Evolutionary conservation across 2,797 vertebrate species (phyloP).

Genomic region (Iguana delicatissima): DNA sequence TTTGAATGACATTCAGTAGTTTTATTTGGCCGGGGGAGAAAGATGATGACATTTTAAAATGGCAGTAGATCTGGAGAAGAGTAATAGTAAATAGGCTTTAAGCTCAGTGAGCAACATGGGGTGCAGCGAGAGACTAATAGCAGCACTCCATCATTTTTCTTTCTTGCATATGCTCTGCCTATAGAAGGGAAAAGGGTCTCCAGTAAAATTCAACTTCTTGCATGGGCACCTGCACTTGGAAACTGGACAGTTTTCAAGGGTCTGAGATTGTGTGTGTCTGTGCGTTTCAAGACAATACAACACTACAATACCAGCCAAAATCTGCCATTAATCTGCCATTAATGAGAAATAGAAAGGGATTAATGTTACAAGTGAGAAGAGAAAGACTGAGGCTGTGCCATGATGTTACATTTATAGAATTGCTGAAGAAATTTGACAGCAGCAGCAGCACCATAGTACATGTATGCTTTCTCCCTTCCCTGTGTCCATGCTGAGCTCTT

Average conservation of each 20-base stretch:
- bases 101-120: constrained; percentile 35
- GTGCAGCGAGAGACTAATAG: constrained; percentile 46
- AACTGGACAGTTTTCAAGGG: constrained; percentile 40
- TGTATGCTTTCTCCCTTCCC: not conserved
- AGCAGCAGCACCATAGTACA: not conserved
- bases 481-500: not conserved
- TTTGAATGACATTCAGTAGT: constrained; percentile 67
- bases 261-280: too few species aligned
- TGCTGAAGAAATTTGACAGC: not conserved
- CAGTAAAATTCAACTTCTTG: constrained; percentile 40
- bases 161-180: constrained; percentile 45
- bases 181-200: constrained; percentile 29
- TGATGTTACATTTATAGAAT: not conserved
- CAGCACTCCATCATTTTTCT: constrained; percentile 27
- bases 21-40: constrained; percentile 72
- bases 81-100: constrained; percentile 61
- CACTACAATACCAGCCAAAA: not conserved
- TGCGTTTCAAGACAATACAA: too few species aligned
- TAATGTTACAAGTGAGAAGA: not conserved
- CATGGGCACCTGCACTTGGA: constrained; percentile 47
- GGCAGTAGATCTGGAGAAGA: constrained; percentile 64
- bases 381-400: not conserved
- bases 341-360: not conserved
- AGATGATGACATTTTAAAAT: constrained; percentile 74
- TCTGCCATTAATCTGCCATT: too few species aligned